Evolutionary conservation across 2,888 invertebrate genomes (phyloP).

Genomic region (Polyommatus icarus): DNA sequence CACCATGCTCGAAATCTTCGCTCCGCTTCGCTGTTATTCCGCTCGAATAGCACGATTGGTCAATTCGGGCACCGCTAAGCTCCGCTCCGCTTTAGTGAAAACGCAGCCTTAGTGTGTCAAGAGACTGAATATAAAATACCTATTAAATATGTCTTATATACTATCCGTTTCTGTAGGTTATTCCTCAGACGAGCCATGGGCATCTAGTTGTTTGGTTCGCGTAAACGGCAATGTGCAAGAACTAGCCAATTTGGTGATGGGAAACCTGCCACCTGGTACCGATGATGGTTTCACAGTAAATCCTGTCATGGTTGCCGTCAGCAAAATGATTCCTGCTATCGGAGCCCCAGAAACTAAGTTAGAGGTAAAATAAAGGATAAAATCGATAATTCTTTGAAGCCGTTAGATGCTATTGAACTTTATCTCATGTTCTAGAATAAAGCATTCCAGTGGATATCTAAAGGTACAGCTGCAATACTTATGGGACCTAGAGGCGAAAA

Average conservation of each 20-base stretch:
- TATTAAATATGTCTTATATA: background rate
- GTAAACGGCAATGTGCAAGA: slow-evolving; percentile 52
- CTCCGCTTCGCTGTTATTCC: too few relatives aligned
- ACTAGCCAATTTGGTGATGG: slow-evolving; percentile 58
- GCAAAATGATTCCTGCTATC: slow-evolving; percentile 57
- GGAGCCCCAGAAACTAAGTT: slow-evolving; percentile 67
- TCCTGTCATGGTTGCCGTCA: slow-evolving; percentile 58
- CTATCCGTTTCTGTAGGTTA: slow-evolving; percentile 49
- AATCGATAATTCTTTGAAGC: background rate
- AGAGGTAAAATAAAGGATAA: slow-evolving; percentile 48
- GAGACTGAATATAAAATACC: background rate
- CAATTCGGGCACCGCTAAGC: too few relatives aligned
- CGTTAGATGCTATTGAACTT: too few relatives aligned
- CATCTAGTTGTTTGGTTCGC: slow-evolving; percentile 61
- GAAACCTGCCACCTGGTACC: slow-evolving; percentile 59
- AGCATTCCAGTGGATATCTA: slow-evolving; percentile 66
- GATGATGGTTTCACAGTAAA: slow-evolving; percentile 71
- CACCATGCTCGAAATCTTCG: too few relatives aligned
- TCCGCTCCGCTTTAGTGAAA: too few relatives aligned
- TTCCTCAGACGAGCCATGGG: slow-evolving; percentile 55
- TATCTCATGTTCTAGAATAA: slow-evolving; percentile 53
- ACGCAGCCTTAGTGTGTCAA: background rate
- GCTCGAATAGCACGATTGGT: too few relatives aligned
- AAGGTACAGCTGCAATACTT: slow-evolving; percentile 67
- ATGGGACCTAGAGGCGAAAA: slow-evolving; percentile 71